Evolutionary conservation across 1,140 invertebrate genomes (phyloP), one percentile per base, ranked within the genome.

Genomic region (Pachyrhynchus sulphureomaculatus): DNA sequence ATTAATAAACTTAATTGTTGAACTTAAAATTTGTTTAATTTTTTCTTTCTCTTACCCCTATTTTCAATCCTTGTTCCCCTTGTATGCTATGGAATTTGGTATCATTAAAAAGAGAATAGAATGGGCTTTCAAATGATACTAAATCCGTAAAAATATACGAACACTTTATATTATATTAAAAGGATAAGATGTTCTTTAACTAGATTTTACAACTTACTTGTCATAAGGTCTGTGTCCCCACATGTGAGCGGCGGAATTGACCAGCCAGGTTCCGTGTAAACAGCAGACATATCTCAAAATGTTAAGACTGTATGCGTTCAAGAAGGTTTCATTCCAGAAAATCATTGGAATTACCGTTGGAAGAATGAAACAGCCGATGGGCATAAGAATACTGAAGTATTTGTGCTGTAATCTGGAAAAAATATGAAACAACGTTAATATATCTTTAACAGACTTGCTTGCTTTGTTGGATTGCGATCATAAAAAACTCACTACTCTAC

Each of bases 241-340:
- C 69, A 95, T 84, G 78, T 98, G 96, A 1, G 95, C 95, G 12
- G 91, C 91, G 54, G 92, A 95, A 76, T 99, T 99, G 0, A 98
- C 95, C 41, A 95, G 80, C 95, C 96, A 99, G 5, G 96, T 99
- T 64, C 88, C 86, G 73, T 99, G 93, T 13, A 99, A 80, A 10
- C 88, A 90, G 68, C 91, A 85, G 12, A 86, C 83, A 77, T 96
- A 98, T 26, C 96, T 86, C 70, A 97, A 85, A 68, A 97, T 77
- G 3, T 88, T 87, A 1, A 97, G 81, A 74, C 92, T 93, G 79
- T 89, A 96, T 1, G 92, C 83, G 69, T 90, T 92, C 6, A 72
- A 67, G 71, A 87, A 86, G 0, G 84, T 84, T 78, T 99, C 96
- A 39, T 83, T 82, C 95, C 95, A 99, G 4, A 81, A 80, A 66